Base-by-base conservation (phyloP, 2,888 invertebrate genomes). In the Proisotoma minuta region DNA sequence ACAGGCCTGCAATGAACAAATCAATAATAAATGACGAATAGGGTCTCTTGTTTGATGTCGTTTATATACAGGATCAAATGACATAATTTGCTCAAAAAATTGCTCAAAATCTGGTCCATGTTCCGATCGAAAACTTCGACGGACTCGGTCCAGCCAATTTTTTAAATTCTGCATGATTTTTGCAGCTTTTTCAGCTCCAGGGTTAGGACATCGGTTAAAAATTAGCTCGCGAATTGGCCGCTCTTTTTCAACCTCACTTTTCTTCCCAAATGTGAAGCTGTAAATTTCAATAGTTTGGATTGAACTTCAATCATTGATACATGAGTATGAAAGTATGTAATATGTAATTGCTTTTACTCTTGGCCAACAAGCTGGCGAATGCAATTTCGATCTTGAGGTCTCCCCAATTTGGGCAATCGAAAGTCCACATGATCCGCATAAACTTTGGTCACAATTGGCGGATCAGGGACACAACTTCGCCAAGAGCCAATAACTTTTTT, bases 401-500 rank as follows among this genome's bases (percentile, higher is more conserved):
- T 23, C 10, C 70, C 73, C 8, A 73, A 50, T 63, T 71, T 73
- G 4, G 70, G 70, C 22, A 58, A 50, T 15, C 73, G 57, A 28
- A 60, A 62, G 49, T 73, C 73, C 49, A 73, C 48, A 58, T 73
- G 73, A 47, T 73, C 71, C 3, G 70, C 67, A 54, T 73, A 73
- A 0, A 59, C 52, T 50, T 73, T 70, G 58, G 61, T 70, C 1
- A 70, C 69, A 43, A 57, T 68, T 2, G 70, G 51, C 8, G 56
- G 62, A 34, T 71, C 70, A 1, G 70, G 66, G 12, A 57, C 29
- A 50, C 71, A 71, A 15, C 66, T 57, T 49, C 68, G 59, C 71
- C 71, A 71, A 4, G 49, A 65, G 8, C 63, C 59, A 29, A 73
- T 65, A 5, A 73, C 50, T 49, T 70, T 73, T 20, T 64, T 63